phyloP scores from a whole-genome alignment of 2,113 vertebrate genomes.

The Struthio camelus region DNA sequence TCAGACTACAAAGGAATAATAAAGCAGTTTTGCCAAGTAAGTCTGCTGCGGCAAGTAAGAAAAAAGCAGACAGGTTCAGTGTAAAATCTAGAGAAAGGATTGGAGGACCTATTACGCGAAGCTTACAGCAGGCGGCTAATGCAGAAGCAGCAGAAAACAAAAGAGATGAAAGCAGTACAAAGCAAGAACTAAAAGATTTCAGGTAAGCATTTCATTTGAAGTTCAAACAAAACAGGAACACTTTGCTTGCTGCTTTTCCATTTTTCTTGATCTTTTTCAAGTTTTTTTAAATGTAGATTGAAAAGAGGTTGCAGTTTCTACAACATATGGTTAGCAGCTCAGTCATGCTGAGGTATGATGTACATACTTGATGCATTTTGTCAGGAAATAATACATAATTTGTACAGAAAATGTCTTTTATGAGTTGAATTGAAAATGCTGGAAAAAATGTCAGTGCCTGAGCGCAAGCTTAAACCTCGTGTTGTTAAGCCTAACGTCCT shows the following conservation, averaged over 20 bases:
- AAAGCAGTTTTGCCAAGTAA: slow-evolving; percentile 81
- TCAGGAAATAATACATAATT: slow-evolving; percentile 5
- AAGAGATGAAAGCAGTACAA: slow-evolving; percentile 78
- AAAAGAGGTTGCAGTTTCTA: neutral
- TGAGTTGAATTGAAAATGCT: slow-evolving; percentile 37
- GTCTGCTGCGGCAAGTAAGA: slow-evolving; percentile 73
- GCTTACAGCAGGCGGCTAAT: slow-evolving; percentile 82
- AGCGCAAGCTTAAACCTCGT: slow-evolving; percentile 1
- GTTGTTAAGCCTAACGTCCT: neutral
- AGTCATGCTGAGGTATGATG: slow-evolving; percentile 20
- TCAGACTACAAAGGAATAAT: slow-evolving; percentile 80
- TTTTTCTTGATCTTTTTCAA: neutral
- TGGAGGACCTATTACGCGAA: slow-evolving; percentile 78
- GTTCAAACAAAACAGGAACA: slow-evolving; percentile 33
- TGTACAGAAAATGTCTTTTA: slow-evolving; percentile 55
- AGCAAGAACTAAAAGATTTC: slow-evolving; percentile 85
- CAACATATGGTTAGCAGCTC: neutral
- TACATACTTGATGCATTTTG: slow-evolving; percentile 57
- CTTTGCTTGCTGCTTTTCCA: neutral
- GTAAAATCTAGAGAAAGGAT: slow-evolving; percentile 78
- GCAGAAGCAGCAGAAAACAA: slow-evolving; percentile 79
- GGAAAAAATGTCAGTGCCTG: slow-evolving; percentile 2
- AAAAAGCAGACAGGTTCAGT: slow-evolving; percentile 79
- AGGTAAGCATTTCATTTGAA: slow-evolving; percentile 71
- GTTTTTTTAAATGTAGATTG: slow-evolving; percentile 20